Percentiles rank a stretch among this genome's conserved stretches.
phyloP scores from a whole-genome alignment of 1,140 invertebrate species.

The Drosophila nikananu region DNA sequence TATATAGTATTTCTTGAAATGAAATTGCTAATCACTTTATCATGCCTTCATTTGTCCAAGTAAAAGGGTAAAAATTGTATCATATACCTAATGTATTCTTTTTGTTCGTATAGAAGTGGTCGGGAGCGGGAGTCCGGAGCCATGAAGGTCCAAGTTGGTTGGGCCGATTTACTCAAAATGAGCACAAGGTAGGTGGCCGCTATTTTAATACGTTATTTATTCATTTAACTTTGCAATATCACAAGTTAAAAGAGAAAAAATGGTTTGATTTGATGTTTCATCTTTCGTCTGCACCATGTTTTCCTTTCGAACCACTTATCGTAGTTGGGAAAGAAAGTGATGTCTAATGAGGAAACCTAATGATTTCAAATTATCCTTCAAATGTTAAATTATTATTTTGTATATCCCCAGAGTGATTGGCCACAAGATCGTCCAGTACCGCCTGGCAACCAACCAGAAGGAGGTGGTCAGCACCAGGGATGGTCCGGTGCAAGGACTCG shows the following conservation, averaged over 20 bases:
- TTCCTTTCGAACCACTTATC: too few species aligned
- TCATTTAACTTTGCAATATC: slow-evolving; percentile 34
- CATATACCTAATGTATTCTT: neutral
- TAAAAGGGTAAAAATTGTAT: neutral
- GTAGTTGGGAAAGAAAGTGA: too few species aligned
- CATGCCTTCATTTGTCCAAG: neutral
- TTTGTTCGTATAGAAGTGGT: neutral
- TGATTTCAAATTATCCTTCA: too few species aligned
- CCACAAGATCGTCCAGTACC: slow-evolving; percentile 68
- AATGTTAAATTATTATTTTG: too few species aligned
- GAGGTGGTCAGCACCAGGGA: slow-evolving; percentile 44
- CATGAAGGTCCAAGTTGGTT: slow-evolving; percentile 57
- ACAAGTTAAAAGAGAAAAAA: too few species aligned
- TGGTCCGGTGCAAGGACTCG: slow-evolving; percentile 57
- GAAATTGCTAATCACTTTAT: neutral
- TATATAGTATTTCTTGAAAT: too few species aligned
- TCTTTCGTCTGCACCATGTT: too few species aligned
- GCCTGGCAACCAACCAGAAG: slow-evolving; percentile 58
- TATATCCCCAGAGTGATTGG: slow-evolving; percentile 9
- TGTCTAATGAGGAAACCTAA: too few species aligned
- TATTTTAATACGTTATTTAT: neutral
- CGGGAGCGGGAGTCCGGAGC: neutral
- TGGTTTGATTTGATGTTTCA: too few species aligned
- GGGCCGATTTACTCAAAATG: slow-evolving; percentile 59
- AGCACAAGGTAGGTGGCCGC: slow-evolving; percentile 52